Evolutionary conservation across 2,888 invertebrate genomes (phyloP), one percentile per base, ranked within the genome.

Genomic region (Coecobrya sp.): DNA sequence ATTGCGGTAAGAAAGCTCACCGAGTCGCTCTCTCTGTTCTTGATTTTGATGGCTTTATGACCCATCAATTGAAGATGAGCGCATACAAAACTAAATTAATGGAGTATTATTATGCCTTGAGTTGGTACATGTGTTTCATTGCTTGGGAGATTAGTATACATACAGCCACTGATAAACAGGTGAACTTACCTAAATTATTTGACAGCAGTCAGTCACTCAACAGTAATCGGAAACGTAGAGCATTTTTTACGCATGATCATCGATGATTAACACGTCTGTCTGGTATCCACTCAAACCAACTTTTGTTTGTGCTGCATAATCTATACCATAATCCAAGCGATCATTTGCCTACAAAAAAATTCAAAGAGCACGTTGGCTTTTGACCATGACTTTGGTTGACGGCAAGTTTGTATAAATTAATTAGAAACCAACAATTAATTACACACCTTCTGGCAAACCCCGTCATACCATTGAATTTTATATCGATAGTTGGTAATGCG

Each of bases 361-460:
- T n/a, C 45, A 1, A 19, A 22, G 49, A 19, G 49, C 8, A 49
- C 16, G 49, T 49, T n/a, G 19, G 45, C 49, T 76, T 45, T 49
- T 70, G 36, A 27, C 68, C 68, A 7, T 36, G 68, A n/a, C 45
- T 10, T 7, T 52, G 25, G 22, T 42, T 11, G 42, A 42, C 22
- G 22, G 45, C 27, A 19, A 27, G 85, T 76, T 3, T 49, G 68
- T 82, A 89, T 89, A 84, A 89, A 89, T 89, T 89, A 89, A 89
- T 89, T 89, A 89, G 73, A 84, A 82, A 52, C 89, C 84, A 52
- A 25, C 70, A 89, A 89, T 89, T 89, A 89, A 68, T n/a, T 62
- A 25, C 55, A 36, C 25, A 36, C 82, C 89, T 36, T 55, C 22
- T 52, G 89, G 89, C 89, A 82, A 70, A 36, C 42, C 52, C 27